Evolutionary conservation across 2,113 vertebrate species (phyloP), one percentile per base, ranked within the genome.

Genomic region (Mesembrinibis cayennensis): DNA sequence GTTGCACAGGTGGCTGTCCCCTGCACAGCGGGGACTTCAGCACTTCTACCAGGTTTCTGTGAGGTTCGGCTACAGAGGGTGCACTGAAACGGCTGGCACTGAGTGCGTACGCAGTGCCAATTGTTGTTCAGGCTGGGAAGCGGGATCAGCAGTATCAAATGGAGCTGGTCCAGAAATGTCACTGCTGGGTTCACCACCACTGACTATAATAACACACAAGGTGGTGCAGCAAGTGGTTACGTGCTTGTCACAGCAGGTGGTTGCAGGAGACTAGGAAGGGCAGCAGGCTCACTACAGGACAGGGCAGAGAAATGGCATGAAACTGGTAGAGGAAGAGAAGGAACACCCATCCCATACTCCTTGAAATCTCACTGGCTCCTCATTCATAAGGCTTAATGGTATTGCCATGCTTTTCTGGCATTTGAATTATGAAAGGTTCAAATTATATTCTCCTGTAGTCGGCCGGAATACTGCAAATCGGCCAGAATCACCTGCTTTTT

Each of bases 81-180:
- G 2, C 45, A 18, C 25, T 76, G 47, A 42, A 19, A 29, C 26
- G 36, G 11, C 36, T 77, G 76, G 30, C 44, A 30, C 42, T 13
- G 45, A 9, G 44, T 6, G 19, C 13, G 72, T 23, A 26, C 34
- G 18, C 26, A 50, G 47, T 27, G 38, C 32, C 42, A 27, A 1
- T 2, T 71, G 53, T 3, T 88, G 25, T 32, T 55, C 36, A 67
- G 73, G 26, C 50, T 78, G 26, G 32, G 25, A 47, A 83, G 26
- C 0, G 1, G n/a, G 42, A 38, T 11, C 30, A 61, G 40, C 3
- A 1, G 22, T 12, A 44, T n/a, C 42, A 67, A 34, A 65, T 18
- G 66, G 36, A 94, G 52, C 36, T 56, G 66, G 36, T 36, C 61
- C 65, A 84, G 47, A 63, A 50, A 10, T 36, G 44, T 55, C 61